phyloP scores from a whole-genome alignment of 1,140 invertebrate genomes.

The Lepidurus packardi region DNA sequence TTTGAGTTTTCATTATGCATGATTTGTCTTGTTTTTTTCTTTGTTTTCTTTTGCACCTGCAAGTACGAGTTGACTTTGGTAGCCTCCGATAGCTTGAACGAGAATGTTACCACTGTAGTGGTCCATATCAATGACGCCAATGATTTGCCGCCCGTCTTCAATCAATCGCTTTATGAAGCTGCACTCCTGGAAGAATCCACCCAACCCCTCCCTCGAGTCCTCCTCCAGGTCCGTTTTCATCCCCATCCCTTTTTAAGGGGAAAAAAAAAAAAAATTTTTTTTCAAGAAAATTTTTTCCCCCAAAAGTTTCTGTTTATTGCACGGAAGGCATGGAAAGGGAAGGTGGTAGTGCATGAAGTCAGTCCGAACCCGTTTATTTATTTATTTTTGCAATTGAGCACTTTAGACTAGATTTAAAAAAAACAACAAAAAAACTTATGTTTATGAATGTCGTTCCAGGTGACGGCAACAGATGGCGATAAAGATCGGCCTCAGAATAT shows the following conservation, averaged over 20 bases:
- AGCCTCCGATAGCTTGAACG: conserved; percentile 76
- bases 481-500: conserved; percentile 90
- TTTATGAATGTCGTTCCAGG: conserved; percentile 53
- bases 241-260: not conserved
- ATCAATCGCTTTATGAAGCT: conserved; percentile 59
- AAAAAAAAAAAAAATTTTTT: not conserved
- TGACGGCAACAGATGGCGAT: conserved; percentile 90
- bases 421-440: not conserved
- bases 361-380: not conserved
- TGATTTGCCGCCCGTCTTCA: conserved; percentile 72
- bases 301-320: not conserved
- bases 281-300: not conserved
- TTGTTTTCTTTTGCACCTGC: conserved; percentile 37
- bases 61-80: conserved; percentile 81
- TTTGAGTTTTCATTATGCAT: conserved; percentile 39
- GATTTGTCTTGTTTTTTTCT: conserved; percentile 34
- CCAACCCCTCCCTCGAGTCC: conserved; percentile 52
- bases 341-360: conserved; percentile 2
- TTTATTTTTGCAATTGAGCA: not conserved
- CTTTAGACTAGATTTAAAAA: not conserved
- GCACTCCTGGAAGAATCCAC: conserved; percentile 60
- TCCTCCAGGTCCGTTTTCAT: conserved; percentile 53
- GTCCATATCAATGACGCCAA: conserved; percentile 73
- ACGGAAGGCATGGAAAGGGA: not conserved
- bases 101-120: conserved; percentile 70